phyloP scores from a whole-genome alignment of 2,888 invertebrate genomes.

The Autographa pulchrina region DNA sequence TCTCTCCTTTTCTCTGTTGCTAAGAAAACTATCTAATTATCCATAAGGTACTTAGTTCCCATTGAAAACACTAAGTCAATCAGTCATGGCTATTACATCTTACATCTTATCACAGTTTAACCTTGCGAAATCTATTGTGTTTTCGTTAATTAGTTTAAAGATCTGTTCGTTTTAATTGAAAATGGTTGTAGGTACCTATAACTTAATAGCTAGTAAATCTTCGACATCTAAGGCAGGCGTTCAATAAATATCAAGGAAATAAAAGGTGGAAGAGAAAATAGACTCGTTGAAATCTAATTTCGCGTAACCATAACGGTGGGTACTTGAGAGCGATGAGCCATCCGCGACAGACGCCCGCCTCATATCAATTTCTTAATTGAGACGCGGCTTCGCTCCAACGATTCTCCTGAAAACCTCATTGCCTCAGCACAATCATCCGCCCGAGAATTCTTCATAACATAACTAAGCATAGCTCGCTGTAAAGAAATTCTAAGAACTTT shows the following conservation, averaged over 20 bases:
- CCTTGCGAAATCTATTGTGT: slow-evolving; percentile 15
- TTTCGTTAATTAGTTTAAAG: slow-evolving; percentile 19
- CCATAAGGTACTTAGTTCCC: background rate
- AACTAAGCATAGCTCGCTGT: slow-evolving; percentile 54
- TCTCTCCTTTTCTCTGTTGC: too few species aligned
- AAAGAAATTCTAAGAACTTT: slow-evolving; percentile 57
- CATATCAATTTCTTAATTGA: slow-evolving; percentile 89
- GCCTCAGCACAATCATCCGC: slow-evolving; percentile 53
- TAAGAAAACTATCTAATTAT: background rate
- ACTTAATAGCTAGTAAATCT: slow-evolving; percentile 15
- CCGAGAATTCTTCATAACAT: slow-evolving; percentile 61
- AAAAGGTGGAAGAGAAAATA: slow-evolving; percentile 83
- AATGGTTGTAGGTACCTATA: background rate
- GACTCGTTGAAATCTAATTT: slow-evolving; percentile 90
- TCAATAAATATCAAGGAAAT: slow-evolving; percentile 79
- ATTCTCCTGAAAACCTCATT: slow-evolving; percentile 73
- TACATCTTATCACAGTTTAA: background rate
- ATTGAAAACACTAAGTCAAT: background rate
- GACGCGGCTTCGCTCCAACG: slow-evolving; percentile 74
- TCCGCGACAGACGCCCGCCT: slow-evolving; percentile 85
- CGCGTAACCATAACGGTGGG: slow-evolving; percentile 87
- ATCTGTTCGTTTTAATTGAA: slow-evolving; percentile 36
- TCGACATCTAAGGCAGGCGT: slow-evolving; percentile 61
- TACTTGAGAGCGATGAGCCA: slow-evolving; percentile 87
- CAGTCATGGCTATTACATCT: background rate